Evolutionary conservation across 2,888 invertebrate species (phyloP).

Genomic region (Volucella bombylans): DNA sequence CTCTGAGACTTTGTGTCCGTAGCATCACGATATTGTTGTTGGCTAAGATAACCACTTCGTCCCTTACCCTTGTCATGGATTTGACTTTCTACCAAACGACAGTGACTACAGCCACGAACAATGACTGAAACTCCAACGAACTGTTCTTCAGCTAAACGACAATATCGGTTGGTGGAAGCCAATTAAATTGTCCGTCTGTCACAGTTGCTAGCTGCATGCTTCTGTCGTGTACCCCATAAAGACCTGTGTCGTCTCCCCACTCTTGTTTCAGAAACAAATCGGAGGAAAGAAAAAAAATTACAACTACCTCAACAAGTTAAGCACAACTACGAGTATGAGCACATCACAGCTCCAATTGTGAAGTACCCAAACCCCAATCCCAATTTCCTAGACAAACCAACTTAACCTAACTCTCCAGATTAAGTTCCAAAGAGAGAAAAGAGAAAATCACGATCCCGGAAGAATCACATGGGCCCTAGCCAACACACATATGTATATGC

Average conservation of each 20-base stretch:
- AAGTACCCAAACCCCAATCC: constrained; percentile 42
- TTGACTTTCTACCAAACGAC: background rate
- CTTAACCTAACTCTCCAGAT: constrained; percentile 54
- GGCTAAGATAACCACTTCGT: constrained; percentile 6
- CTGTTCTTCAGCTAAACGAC: constrained; percentile 56
- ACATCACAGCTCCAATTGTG: constrained; percentile 59
- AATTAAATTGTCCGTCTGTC: constrained; percentile 74
- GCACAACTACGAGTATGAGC: constrained; percentile 1
- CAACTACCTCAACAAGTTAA: background rate
- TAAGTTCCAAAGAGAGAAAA: constrained; percentile 76
- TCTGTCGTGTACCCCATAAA: constrained; percentile 72
- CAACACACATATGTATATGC: constrained; percentile 26
- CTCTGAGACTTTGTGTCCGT: background rate
- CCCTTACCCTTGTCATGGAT: constrained; percentile 16
- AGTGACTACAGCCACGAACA: background rate
- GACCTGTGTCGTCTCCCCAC: constrained; percentile 40
- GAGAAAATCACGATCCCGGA: constrained; percentile 81
- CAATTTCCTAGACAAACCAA: constrained; percentile 62
- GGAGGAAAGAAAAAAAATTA: constrained; percentile 20
- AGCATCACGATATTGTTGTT: constrained; percentile 66
- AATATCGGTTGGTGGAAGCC: constrained; percentile 67
- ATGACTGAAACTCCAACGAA: constrained; percentile 24
- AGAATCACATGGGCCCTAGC: constrained; percentile 76
- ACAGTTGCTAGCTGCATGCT: constrained; percentile 70
- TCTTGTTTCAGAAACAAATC: constrained; percentile 52